These are phyloP conservation scores for Lepus oiostolus DNA, from an alignment of 2,797 vertebrate species.

Conservation along the genomic window DNA sequence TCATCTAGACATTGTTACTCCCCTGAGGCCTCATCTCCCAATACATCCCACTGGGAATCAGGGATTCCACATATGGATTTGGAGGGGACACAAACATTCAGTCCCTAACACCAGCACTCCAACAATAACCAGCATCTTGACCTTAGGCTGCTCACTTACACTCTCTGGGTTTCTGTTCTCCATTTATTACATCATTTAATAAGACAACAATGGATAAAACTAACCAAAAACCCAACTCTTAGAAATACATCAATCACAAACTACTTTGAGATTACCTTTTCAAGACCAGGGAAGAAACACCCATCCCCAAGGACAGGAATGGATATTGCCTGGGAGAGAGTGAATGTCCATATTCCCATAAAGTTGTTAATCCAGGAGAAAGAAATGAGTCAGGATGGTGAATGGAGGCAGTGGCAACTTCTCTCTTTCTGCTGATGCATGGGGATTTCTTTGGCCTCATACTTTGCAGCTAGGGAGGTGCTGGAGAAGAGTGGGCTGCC, in stretches of 20 bases:
- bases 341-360: not conserved
- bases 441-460: not conserved
- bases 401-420: not conserved
- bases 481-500: not conserved
- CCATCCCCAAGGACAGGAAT: not conserved
- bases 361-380: not conserved
- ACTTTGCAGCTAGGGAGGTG: not conserved
- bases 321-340: not conserved
- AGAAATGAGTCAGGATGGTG: not conserved
- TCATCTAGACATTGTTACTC: not conserved
- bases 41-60: not conserved
- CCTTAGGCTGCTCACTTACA: not conserved
- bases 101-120: not conserved
- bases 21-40: not conserved
- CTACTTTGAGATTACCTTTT: not conserved
- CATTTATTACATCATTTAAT: not conserved
- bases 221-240: not conserved
- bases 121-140: not conserved
- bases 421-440: not conserved
- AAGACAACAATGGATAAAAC: not conserved
- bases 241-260: not conserved
- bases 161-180: not conserved
- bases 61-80: not conserved
- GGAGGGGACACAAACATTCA: not conserved
- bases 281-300: not conserved